Base-by-base conservation (phyloP, 2,797 vertebrate genomes). In the Muscicapa striata region DNA sequence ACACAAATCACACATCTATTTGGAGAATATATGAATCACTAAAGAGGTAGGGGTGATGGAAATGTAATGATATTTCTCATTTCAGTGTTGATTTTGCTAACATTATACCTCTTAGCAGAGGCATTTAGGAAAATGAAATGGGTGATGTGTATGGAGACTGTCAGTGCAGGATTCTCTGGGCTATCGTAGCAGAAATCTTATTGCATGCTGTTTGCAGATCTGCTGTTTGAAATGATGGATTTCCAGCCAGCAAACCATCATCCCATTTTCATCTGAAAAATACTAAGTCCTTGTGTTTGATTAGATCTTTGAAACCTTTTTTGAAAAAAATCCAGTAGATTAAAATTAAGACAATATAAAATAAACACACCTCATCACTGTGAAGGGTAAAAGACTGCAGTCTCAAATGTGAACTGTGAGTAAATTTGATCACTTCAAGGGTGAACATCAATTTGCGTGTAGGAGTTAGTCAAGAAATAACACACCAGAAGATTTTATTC, bases 71-170 rank as follows among this genome's bases (percentile, higher is more conserved):
- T 13, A 63, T 79, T 84, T 84, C 2, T 1, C 23, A 29, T 75
- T 84, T 93, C 61, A 19, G 7, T 74, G 49, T 85, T 85, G 72
- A 74, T 95, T 87, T 89, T 91, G 68, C 23, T 83, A 59, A 67
- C 19, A 19, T 84, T 72, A 51, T 43, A 27, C 17, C 34, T 85
- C 61, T 82, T 54, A 83, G 70, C 18, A 89, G 67, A 86, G 34
- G 16, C 32, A 48, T 74, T 85, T 67, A 61, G 52, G 46, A 68
- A 77, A 87, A 77, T 83, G 4, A 79, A 91, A 61, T 67, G 41
- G 22, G 16, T 89, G 57, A 22, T 67, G 8, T 17, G 13, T 74
- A 12, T 74, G 61, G n/a, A 68, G 61, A 77, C 10, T 49, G 38
- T 77, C 45, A 57, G 22, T 48, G 32, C 43, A 51, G n/a, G 36